Evolutionary conservation across 2,113 vertebrate genomes (phyloP), one percentile per base, ranked within the genome.

Genomic region (Anhinga anhinga): DNA sequence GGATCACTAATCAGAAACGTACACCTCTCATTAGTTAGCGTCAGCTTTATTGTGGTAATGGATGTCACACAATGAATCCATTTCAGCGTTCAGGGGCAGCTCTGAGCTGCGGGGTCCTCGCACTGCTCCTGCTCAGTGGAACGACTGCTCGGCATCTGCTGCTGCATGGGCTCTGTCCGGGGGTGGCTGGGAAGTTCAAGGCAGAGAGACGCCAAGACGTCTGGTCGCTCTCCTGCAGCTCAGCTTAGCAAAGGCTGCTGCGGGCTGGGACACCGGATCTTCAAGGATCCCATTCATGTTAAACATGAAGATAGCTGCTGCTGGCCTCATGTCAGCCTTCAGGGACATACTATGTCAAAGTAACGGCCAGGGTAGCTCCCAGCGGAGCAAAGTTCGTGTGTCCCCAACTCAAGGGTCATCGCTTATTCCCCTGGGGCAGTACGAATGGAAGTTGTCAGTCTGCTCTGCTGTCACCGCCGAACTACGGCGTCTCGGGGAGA

Each of bases 291-390:
- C 15, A 0, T 9, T 36, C 45, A 5, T 7, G 53, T 50, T 4
- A 50, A n/a, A 15, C 15, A 16, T 5, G 47, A 20, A 17, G 34
- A 19, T 5, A 5, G 61, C 59, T 27, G 83, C 65, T 49, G 72
- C 66, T 3, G 49, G 79, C 59, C 62, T 42, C 27, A 2, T 0
- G 4, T 15, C 52, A 19, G 72, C 69, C 56, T 8, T 42, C 32
- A 27, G 59, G 30, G 78, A 26, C 44, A 8, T 2, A 14, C 84
- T 38, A 14, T 0, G 27, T 3, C 63, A 63, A 20, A 13, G 36
- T 2, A 30, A 29, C 0, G 15, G 36, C 2, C n/a, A 6, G 30
- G 21, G 58, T 1, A 7, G 40, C 45, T 53, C 61, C 62, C 9
- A 1, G 25, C 4, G 1, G 49, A 47, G 59, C 65, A n/a, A 18